Evolutionary conservation across 30 jellyfish, hydroid and myxozoan species (phyloP).

Genomic region (Aurelia sp.): DNA sequence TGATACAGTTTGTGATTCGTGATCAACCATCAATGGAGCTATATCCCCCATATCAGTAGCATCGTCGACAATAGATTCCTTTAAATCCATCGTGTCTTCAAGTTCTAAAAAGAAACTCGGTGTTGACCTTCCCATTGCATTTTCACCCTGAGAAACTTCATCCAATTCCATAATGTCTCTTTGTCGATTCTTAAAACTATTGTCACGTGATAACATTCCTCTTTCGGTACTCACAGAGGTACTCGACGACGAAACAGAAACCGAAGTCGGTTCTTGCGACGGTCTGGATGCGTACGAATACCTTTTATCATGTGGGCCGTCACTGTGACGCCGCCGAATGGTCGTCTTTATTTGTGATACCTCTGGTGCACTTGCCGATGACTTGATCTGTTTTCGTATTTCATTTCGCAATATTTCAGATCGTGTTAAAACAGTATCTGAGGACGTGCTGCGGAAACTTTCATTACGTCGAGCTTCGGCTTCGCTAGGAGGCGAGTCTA

Average conservation of each 20-base stretch:
- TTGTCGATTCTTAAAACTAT: constrained; percentile 56
- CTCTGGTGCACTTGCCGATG: constrained; percentile 80
- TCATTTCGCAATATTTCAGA: constrained; percentile 32
- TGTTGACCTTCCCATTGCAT: constrained; percentile 47
- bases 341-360: constrained; percentile 17
- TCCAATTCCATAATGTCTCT: constrained; percentile 57
- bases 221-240: constrained; percentile 68
- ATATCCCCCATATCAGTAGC: constrained; percentile 8
- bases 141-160: constrained; percentile 47
- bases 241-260: constrained; percentile 59
- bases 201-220: constrained; percentile 64
- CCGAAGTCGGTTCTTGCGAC: constrained; percentile 36
- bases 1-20: constrained; percentile 42
- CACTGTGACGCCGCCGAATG: constrained; percentile 43
- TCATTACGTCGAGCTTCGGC: constrained; percentile 51
- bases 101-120: constrained; percentile 49
- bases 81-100: constrained; percentile 58
- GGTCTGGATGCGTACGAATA: constrained; percentile 27
- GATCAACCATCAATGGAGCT: constrained; percentile 32
- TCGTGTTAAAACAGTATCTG: constrained; percentile 74
- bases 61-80: constrained; percentile 51
- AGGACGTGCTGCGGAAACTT: constrained; percentile 76
- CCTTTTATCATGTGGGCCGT: constrained; percentile 42
- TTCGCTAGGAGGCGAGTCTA: constrained; percentile 54
- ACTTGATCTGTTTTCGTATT: constrained; percentile 30